These are phyloP conservation scores for Ectemnius cavifrons DNA, from an alignment of 2,888 invertebrate species.

Conservation along the genomic window DNA sequence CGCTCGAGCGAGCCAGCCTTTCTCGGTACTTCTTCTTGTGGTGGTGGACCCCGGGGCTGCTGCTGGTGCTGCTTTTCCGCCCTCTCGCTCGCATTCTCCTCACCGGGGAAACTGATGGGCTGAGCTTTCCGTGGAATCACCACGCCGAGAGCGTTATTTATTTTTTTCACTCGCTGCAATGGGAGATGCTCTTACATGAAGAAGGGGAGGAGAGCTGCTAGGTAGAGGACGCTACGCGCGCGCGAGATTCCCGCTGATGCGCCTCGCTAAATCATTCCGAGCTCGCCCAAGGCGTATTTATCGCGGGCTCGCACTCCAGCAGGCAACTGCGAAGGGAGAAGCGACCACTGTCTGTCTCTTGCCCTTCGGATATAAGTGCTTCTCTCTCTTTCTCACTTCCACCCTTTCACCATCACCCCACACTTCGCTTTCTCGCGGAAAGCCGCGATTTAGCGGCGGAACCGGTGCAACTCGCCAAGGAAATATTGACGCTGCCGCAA, in stretches of 20 bases:
- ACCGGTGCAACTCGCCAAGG: too few species aligned
- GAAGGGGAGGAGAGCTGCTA: too few species aligned
- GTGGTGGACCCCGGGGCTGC: slow-evolving; percentile 21
- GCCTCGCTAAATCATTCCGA: slow-evolving; percentile 43
- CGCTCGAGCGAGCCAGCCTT: neutral
- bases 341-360: too few species aligned
- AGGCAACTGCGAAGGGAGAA: neutral
- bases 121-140: slow-evolving; percentile 49
- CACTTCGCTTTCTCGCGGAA: too few species aligned
- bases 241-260: slow-evolving; percentile 42
- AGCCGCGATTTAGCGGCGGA: too few species aligned
- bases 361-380: too few species aligned
- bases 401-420: too few species aligned
- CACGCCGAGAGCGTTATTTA: slow-evolving; percentile 46
- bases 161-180: slow-evolving; percentile 51
- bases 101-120: slow-evolving; percentile 54
- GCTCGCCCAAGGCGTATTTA: slow-evolving; percentile 26
- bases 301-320: slow-evolving; percentile 12
- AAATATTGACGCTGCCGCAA: too few species aligned
- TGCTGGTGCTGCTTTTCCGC: slow-evolving; percentile 37
- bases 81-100: neutral
- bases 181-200: slow-evolving; percentile 41
- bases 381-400: too few species aligned
- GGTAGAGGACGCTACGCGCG: slow-evolving; percentile 25
- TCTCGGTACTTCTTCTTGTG: slow-evolving; percentile 20